Percentiles rank a stretch among this genome's conserved stretches.
These are phyloP conservation scores for Eciton burchellii DNA, from an alignment of 1,140 invertebrate species.

Conservation along the genomic window DNA sequence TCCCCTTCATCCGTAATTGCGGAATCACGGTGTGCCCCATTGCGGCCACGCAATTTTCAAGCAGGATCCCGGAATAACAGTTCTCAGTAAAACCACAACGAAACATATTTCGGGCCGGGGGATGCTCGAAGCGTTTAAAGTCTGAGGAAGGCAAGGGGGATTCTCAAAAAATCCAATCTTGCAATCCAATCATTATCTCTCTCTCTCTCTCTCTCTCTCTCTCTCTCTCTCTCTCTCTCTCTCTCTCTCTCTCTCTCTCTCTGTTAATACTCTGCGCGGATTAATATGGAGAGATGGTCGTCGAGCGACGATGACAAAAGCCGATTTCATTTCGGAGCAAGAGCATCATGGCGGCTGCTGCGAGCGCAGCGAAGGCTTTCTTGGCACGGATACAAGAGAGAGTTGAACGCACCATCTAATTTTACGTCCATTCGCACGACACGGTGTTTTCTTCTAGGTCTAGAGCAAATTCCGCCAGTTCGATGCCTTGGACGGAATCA, in stretches of 20 bases:
- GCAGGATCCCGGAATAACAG: no score
- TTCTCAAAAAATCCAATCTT: background rate
- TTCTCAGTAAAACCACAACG: no score
- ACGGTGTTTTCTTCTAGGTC: constrained; percentile 76
- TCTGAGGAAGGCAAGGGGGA: no score
- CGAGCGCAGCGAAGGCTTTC: constrained; percentile 64
- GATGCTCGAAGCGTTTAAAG: background rate
- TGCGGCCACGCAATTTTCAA: no score
- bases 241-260: background rate
- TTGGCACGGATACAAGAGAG: constrained; percentile 74
- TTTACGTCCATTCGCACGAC: constrained; percentile 66
- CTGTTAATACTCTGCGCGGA: constrained; percentile 53
- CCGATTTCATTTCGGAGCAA: constrained; percentile 71
- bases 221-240: background rate
- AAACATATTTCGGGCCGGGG: no score
- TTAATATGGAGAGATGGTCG: constrained; percentile 62
- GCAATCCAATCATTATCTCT: background rate
- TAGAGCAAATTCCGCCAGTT: constrained; percentile 71
- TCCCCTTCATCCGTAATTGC: no score
- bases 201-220: background rate
- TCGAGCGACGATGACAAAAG: constrained; percentile 54
- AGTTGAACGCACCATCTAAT: constrained; percentile 79
- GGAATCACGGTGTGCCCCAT: no score
- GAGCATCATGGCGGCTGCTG: constrained; percentile 72
- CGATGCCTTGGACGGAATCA: background rate